phyloP scores from a whole-genome alignment of 1,140 invertebrate species.

The Nylanderia fulva region DNA sequence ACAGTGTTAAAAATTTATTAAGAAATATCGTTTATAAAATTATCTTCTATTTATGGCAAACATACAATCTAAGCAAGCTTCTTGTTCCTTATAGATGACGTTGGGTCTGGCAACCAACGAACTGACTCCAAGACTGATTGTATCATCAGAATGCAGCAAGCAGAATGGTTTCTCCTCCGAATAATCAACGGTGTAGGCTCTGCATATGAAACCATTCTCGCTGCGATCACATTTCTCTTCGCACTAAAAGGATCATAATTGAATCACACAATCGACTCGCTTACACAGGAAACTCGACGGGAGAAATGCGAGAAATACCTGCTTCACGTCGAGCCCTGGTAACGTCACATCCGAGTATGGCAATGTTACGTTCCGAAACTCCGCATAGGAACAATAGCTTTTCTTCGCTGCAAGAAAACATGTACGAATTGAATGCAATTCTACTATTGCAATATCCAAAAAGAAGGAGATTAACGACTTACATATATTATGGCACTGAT shows the following conservation, averaged over 20 bases:
- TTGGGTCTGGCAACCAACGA: constrained; percentile 79
- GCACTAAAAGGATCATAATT: constrained; percentile 80
- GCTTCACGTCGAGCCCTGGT: constrained; percentile 68
- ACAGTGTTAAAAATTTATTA: too few species aligned
- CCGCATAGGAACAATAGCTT: constrained; percentile 84
- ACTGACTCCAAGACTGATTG: constrained; percentile 81
- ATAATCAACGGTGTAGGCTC: constrained; percentile 82
- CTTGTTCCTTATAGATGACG: constrained; percentile 85
- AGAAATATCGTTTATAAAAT: not conserved
- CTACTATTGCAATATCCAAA: not conserved
- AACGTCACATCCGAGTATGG: constrained; percentile 81
- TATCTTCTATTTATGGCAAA: not conserved
- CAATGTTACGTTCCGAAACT: constrained; percentile 80
- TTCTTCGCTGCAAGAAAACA: constrained; percentile 73
- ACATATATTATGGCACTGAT: constrained; percentile 84
- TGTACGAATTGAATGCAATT: not conserved
- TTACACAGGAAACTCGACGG: too few species aligned
- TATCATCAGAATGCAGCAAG: constrained; percentile 85
- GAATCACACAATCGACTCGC: not conserved
- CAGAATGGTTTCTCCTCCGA: constrained; percentile 75
- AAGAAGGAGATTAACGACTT: constrained; percentile 60
- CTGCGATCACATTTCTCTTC: constrained; percentile 85
- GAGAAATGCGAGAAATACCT: constrained; percentile 73
- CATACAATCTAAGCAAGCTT: constrained; percentile 87
- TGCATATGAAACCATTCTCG: constrained; percentile 85